Evolutionary conservation across 2,113 vertebrate genomes (phyloP).

Genomic region (Leptobrachium leishanense): DNA sequence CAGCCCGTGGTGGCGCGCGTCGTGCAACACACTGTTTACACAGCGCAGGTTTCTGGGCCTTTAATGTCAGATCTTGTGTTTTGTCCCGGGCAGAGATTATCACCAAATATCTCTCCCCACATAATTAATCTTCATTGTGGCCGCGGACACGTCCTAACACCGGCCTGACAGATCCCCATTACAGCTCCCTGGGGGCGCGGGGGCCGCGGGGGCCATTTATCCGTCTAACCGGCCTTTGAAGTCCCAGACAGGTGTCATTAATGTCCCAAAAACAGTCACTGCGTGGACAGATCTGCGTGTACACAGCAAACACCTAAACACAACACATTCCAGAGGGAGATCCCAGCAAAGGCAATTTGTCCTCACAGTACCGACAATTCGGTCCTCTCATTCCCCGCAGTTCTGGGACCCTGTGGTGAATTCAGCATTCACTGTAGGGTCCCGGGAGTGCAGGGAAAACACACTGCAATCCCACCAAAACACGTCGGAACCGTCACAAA

Average conservation of each 20-base stretch:
- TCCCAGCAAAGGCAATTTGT: too few relatives aligned
- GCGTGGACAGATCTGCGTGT: not conserved
- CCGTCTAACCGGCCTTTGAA: not conserved
- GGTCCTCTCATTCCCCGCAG: too few relatives aligned
- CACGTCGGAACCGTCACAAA: too few relatives aligned
- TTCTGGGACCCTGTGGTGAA: too few relatives aligned
- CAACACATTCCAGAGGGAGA: too few relatives aligned
- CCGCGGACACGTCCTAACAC: not conserved
- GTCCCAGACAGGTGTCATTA: not conserved
- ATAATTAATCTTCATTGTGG: slow-evolving; percentile 19
- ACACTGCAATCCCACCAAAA: too few relatives aligned
- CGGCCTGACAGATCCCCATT: not conserved
- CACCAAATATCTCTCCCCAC: slow-evolving; percentile 4
- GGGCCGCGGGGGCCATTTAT: not conserved
- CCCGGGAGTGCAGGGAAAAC: too few relatives aligned
- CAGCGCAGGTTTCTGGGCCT: not conserved
- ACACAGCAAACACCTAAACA: too few relatives aligned
- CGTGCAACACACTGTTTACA: slow-evolving; percentile 18
- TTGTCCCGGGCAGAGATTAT: not conserved
- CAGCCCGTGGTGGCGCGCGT: not conserved
- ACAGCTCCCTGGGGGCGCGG: not conserved
- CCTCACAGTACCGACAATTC: too few relatives aligned
- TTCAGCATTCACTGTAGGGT: too few relatives aligned
- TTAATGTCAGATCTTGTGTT: slow-evolving; percentile 19
- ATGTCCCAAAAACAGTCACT: not conserved